phyloP scores from a whole-genome alignment of 2,113 vertebrate genomes.

The Eretmochelys imbricata region DNA sequence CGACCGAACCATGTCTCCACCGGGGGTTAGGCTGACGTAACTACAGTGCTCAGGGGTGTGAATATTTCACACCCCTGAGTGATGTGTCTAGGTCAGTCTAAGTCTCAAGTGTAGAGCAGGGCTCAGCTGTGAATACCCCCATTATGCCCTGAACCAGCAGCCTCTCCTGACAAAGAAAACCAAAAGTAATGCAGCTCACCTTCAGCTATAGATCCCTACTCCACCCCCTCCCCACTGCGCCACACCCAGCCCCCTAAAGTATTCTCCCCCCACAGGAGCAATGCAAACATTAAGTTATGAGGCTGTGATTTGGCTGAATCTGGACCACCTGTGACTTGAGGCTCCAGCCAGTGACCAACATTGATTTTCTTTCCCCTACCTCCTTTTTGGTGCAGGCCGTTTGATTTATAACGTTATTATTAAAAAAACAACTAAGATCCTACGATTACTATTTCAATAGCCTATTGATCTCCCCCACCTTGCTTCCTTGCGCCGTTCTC shows the following conservation, averaged over 20 bases:
- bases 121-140: not conserved
- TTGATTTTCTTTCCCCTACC: slow-evolving; percentile 19
- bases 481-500: not conserved
- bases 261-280: not conserved
- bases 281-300: slow-evolving; percentile 33
- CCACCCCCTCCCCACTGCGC: not conserved
- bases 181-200: not conserved
- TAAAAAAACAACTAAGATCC: slow-evolving; percentile 49
- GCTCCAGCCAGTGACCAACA: slow-evolving; percentile 11
- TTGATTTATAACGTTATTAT: slow-evolving; percentile 44
- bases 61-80: not conserved
- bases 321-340: not conserved
- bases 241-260: not conserved
- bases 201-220: not conserved
- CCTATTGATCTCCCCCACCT: not conserved
- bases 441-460: slow-evolving; percentile 63
- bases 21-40: not conserved
- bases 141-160: not conserved
- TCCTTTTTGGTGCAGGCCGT: not conserved
- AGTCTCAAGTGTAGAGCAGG: too few species aligned
- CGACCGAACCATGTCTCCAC: not conserved
- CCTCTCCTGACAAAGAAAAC: not conserved
- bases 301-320: slow-evolving; percentile 9
- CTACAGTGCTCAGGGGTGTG: not conserved
- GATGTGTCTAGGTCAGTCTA: too few species aligned